Evolutionary conservation across 2,113 vertebrate genomes (phyloP).

Genomic region (Ochotona curzoniae): DNA sequence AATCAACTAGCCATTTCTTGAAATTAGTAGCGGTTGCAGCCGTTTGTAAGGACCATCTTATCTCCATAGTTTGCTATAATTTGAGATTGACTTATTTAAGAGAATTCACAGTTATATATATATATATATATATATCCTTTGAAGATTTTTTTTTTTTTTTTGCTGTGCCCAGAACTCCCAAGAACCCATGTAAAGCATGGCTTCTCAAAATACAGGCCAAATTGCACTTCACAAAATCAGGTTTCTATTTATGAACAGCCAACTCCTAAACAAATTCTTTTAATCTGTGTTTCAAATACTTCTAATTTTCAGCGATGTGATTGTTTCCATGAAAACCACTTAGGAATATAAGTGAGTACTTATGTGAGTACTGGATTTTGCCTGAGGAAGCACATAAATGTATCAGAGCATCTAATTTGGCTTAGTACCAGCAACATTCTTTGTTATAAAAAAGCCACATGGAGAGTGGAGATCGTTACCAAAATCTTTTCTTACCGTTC

Average conservation of each 20-base stretch:
- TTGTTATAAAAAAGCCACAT: constrained; percentile 71
- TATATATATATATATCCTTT: neutral
- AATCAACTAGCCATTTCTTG: neutral
- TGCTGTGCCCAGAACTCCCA: neutral
- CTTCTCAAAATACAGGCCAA: constrained; percentile 34
- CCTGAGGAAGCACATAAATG: constrained; percentile 46
- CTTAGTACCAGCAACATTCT: constrained; percentile 16
- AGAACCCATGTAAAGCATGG: constrained; percentile 27
- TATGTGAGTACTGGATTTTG: constrained; percentile 51
- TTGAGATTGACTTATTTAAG: constrained; percentile 14
- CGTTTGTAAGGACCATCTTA: neutral
- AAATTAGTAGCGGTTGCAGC: neutral
- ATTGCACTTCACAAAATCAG: constrained; percentile 37
- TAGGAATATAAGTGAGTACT: constrained; percentile 46
- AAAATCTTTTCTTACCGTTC: constrained; percentile 64
- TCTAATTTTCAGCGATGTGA: constrained; percentile 63
- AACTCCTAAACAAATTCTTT: constrained; percentile 53
- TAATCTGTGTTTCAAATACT: constrained; percentile 55
- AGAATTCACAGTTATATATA: neutral
- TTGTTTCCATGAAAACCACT: constrained; percentile 68
- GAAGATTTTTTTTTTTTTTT: constrained; percentile 49
- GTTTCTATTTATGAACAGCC: constrained; percentile 60
- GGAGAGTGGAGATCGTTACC: constrained; percentile 55
- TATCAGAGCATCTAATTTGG: constrained; percentile 64
- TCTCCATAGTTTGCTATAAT: neutral